phyloP scores from a whole-genome alignment of 1,140 invertebrate species.

The Drosophila arizonae region DNA sequence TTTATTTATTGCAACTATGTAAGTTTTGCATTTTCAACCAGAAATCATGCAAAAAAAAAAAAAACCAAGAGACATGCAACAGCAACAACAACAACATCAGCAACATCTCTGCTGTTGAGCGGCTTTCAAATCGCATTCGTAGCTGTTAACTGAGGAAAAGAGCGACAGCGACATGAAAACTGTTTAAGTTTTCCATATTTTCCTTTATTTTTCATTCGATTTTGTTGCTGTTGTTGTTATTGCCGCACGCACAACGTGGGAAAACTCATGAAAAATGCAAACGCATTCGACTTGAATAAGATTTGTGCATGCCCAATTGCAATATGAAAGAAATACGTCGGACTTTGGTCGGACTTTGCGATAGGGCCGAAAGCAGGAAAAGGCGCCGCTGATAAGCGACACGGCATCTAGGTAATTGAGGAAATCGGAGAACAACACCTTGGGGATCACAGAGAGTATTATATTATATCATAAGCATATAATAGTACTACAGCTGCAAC shows the following conservation, averaged over 20 bases:
- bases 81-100: constrained; percentile 29
- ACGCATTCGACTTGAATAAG: constrained; percentile 40
- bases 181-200: constrained; percentile 69
- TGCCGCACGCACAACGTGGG: constrained; percentile 75
- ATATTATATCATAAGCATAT: not conserved
- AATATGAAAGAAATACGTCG: constrained; percentile 35
- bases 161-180: constrained; percentile 40
- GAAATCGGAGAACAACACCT: constrained; percentile 11
- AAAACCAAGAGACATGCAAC: constrained; percentile 61
- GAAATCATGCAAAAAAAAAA: constrained; percentile 69
- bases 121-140: constrained; percentile 76
- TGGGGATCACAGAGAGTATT: not conserved
- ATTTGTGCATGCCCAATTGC: constrained; percentile 47
- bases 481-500: not conserved
- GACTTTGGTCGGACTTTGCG: constrained; percentile 11
- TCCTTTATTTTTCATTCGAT: constrained; percentile 29
- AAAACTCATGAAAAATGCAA: constrained; percentile 64
- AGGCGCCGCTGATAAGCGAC: constrained; percentile 37
- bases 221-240: not conserved
- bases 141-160: constrained; percentile 68
- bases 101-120: constrained; percentile 52
- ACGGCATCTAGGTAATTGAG: constrained; percentile 40
- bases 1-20: constrained; percentile 77
- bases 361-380: constrained; percentile 33
- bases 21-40: constrained; percentile 77